These are phyloP conservation scores for Scaptomyza tumidula DNA, from an alignment of 2,888 invertebrate species.

Conservation along the genomic window DNA sequence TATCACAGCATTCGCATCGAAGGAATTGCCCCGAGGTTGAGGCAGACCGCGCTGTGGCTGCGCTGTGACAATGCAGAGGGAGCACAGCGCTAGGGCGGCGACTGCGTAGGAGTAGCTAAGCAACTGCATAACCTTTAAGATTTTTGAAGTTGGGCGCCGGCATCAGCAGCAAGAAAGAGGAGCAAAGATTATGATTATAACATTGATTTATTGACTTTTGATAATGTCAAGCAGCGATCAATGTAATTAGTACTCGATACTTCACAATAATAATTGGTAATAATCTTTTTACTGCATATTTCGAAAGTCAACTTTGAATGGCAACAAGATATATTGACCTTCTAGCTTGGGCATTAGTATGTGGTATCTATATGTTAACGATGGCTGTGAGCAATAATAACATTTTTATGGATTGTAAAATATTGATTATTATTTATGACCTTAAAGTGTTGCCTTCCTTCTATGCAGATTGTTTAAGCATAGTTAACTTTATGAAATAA, in stretches of 20 bases:
- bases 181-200: constrained; percentile 23
- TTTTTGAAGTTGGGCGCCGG: constrained; percentile 6
- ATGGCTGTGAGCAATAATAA: not conserved
- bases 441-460: not conserved
- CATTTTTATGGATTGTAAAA: not conserved
- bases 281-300: constrained; percentile 30
- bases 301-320: constrained; percentile 37
- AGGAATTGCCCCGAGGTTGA: constrained; percentile 74
- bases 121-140: constrained; percentile 82
- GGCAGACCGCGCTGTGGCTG: constrained; percentile 82
- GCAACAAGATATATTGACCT: constrained; percentile 14
- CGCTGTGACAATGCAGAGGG: constrained; percentile 76
- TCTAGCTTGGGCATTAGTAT: constrained; percentile 10
- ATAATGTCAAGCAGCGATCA: constrained; percentile 49
- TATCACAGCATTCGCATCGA: constrained; percentile 85
- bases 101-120: constrained; percentile 75
- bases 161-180: constrained; percentile 4
- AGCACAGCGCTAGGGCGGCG: constrained; percentile 81
- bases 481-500: not conserved
- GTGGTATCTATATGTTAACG: not conserved
- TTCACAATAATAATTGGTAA: constrained; percentile 22
- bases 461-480: not conserved
- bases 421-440: not conserved
- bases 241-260: constrained; percentile 37
- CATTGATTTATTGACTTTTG: constrained; percentile 30